These are phyloP conservation scores for Mesorhabditis spiculigera DNA, from an alignment of 2,888 invertebrate genomes.

Conservation along the genomic window DNA sequence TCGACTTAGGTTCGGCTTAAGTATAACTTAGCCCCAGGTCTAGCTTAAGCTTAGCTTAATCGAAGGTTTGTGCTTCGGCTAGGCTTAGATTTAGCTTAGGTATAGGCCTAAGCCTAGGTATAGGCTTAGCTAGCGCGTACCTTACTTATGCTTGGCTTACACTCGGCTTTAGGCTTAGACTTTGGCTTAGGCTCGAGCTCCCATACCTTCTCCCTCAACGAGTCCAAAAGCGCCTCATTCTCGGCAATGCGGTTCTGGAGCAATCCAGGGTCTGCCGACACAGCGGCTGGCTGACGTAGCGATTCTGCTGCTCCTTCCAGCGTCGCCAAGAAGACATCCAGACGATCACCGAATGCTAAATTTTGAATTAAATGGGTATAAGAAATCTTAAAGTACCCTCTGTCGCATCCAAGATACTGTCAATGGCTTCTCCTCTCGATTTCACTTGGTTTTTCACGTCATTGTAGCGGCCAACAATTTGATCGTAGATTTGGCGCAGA, in stretches of 20 bases:
- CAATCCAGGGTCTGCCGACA: slow-evolving; percentile 91
- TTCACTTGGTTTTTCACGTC: slow-evolving; percentile 75
- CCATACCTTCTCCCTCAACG: slow-evolving; percentile 22
- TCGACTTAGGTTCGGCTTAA: too few species aligned
- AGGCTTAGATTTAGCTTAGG: too few species aligned
- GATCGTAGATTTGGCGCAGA: slow-evolving; percentile 62
- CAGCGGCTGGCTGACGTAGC: slow-evolving; percentile 79
- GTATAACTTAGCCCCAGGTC: too few species aligned
- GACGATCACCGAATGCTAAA: slow-evolving; percentile 79
- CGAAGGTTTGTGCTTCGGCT: too few species aligned
- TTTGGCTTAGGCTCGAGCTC: neutral
- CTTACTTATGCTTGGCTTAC: too few species aligned
- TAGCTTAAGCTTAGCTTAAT: too few species aligned
- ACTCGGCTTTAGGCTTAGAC: too few species aligned
- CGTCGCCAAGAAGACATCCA: slow-evolving; percentile 92
- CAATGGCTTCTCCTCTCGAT: slow-evolving; percentile 83
- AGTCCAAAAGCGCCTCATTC: slow-evolving; percentile 64
- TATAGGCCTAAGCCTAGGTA: too few species aligned
- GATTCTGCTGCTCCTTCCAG: slow-evolving; percentile 69
- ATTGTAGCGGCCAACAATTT: slow-evolving; percentile 27
- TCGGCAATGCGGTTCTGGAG: slow-evolving; percentile 92
- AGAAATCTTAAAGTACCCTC: slow-evolving; percentile 62
- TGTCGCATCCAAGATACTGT: slow-evolving; percentile 76
- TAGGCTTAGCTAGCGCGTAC: too few species aligned
- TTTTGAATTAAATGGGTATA: neutral